phyloP scores from a whole-genome alignment of 2,113 vertebrate species.

The Acanthochromis polyacanthus region DNA sequence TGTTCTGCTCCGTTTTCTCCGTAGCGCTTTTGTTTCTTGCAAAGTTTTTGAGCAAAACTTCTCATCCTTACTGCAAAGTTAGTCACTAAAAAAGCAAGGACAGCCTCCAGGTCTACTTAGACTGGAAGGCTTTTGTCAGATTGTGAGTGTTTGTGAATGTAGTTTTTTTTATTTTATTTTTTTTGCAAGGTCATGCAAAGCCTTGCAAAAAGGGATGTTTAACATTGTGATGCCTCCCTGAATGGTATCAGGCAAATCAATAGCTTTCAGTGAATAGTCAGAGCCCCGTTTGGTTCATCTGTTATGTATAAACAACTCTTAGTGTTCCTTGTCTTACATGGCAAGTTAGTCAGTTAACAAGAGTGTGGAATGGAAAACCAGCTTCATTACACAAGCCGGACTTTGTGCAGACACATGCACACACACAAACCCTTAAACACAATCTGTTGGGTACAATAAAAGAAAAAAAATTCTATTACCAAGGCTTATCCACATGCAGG shows the following conservation, averaged over 20 bases:
- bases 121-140: constrained; percentile 13
- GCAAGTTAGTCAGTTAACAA: constrained; percentile 51
- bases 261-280: constrained; percentile 31
- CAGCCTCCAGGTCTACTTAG: neutral
- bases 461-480: constrained; percentile 32
- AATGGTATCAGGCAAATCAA: constrained; percentile 17
- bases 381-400: constrained; percentile 32
- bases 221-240: constrained; percentile 16
- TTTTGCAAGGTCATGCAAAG: constrained; percentile 21
- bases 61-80: constrained; percentile 5
- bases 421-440: neutral
- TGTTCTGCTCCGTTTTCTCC: neutral
- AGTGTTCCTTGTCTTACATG: constrained; percentile 5
- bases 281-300: constrained; percentile 11
- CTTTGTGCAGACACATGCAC: constrained; percentile 32
- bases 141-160: constrained; percentile 16
- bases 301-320: constrained; percentile 60
- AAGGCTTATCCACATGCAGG: constrained; percentile 13
- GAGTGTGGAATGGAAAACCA: constrained; percentile 52
- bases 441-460: constrained; percentile 10
- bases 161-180: neutral
- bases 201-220: constrained; percentile 37
- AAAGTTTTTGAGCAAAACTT: constrained; percentile 51
- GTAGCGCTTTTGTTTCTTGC: neutral
- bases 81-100: constrained; percentile 11